Evolutionary conservation across 2,888 invertebrate species (phyloP).

Genomic region (Pollenia amentaria): DNA sequence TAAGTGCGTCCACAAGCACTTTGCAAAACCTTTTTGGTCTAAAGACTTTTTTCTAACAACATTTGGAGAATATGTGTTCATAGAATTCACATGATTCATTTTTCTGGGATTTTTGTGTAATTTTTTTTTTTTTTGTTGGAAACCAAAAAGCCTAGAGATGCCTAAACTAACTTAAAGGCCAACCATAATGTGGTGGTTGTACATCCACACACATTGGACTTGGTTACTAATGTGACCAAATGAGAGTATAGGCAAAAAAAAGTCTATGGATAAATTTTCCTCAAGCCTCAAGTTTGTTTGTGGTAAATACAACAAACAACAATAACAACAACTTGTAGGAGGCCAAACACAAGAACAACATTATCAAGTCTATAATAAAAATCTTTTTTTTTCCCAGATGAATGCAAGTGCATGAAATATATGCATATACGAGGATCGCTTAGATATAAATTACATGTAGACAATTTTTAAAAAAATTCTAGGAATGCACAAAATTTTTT

Average conservation of each 20-base stretch:
- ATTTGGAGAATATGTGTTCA: conserved; percentile 24
- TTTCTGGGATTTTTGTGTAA: conserved; percentile 35
- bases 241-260: conserved; percentile 36
- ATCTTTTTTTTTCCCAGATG: neutral
- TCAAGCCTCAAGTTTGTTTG: conserved; percentile 73
- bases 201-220: conserved; percentile 18
- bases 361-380: conserved; percentile 49
- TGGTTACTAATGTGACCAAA: conserved; percentile 71
- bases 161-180: conserved; percentile 76
- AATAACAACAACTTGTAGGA: conserved; percentile 10
- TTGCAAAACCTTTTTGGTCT: conserved; percentile 45
- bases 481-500: too few relatives aligned
- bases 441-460: neutral
- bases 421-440: conserved; percentile 12
- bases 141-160: conserved; percentile 47
- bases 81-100: conserved; percentile 57
- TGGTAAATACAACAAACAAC: conserved; percentile 65
- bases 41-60: conserved; percentile 29
- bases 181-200: conserved; percentile 75
- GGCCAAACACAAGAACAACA: conserved; percentile 35
- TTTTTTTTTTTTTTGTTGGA: conserved; percentile 11
- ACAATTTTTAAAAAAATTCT: too few relatives aligned
- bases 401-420: conserved; percentile 5
- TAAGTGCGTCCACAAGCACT: conserved; percentile 38
- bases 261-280: conserved; percentile 59